phyloP scores from a whole-genome alignment of 2,888 invertebrate species.

The Eumacrocentrus americanus region DNA sequence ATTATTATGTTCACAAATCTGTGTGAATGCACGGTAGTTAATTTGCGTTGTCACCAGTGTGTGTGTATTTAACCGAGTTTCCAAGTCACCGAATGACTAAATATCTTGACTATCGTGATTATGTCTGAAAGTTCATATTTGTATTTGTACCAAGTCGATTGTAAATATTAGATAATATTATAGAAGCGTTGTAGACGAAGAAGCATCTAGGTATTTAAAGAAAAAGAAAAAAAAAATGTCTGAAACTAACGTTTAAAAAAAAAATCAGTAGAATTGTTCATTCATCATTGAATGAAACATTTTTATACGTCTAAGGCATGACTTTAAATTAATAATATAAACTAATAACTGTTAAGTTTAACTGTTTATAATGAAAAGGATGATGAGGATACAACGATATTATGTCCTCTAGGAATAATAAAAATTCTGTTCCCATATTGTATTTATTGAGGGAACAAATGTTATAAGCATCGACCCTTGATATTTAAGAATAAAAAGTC shows the following conservation, averaged over 20 bases:
- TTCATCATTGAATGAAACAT: background rate
- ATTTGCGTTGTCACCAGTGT: background rate
- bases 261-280: background rate
- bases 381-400: background rate
- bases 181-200: background rate
- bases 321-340: background rate
- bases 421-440: too few species aligned
- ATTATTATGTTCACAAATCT: too few species aligned
- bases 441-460: background rate
- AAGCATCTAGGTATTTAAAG: background rate
- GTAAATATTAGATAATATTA: background rate
- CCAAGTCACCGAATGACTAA: background rate
- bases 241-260: background rate
- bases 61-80: background rate
- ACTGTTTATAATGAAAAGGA: too few species aligned
- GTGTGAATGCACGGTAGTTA: background rate
- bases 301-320: background rate
- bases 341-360: background rate
- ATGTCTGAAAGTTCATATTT: background rate
- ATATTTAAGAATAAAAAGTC: constrained; percentile 8
- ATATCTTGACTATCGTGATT: background rate
- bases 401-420: too few species aligned
- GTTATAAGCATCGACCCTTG: background rate
- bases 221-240: background rate
- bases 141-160: background rate